Conservation (phyloP, 2,888 invertebrate species). For the Microlaimidae sp. region DNA sequence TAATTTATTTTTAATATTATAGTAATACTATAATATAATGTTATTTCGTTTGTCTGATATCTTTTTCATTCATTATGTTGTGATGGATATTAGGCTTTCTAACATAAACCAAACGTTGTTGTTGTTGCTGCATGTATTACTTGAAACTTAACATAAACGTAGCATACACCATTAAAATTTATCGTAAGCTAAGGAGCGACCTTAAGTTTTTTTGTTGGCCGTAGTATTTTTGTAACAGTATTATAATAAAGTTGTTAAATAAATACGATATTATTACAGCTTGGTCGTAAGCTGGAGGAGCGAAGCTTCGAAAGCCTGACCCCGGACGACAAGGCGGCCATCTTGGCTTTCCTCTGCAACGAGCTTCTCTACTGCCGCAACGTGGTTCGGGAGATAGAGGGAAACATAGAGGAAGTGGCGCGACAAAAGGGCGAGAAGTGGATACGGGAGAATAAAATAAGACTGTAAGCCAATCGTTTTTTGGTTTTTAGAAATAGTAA, state of each 20-base stretch:
- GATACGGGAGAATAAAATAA: slow-evolving; percentile 73
- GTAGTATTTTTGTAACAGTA: neutral
- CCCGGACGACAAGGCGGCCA: slow-evolving; percentile 66
- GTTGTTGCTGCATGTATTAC: neutral
- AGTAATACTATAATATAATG: no score
- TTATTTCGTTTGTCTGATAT: no score
- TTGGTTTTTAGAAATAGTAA: no score
- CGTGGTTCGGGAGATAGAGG: slow-evolving; percentile 67
- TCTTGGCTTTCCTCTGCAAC: slow-evolving; percentile 77
- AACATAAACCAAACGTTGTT: no score
- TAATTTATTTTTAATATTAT: no score
- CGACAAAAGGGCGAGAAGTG: slow-evolving; percentile 76
- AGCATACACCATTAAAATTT: no score
- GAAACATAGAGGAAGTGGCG: slow-evolving; percentile 63
- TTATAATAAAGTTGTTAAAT: neutral
- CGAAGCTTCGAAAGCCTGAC: slow-evolving; percentile 68
- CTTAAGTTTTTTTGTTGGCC: neutral
- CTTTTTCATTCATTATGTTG: no score
- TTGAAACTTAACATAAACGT: no score
- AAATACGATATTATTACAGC: slow-evolving; percentile 20
- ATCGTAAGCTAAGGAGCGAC: no score
- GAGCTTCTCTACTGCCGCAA: slow-evolving; percentile 82
- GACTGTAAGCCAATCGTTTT: slow-evolving; percentile 59
- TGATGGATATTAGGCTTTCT: no score
- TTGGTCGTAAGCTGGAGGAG: slow-evolving; percentile 57